Base-by-base conservation (phyloP, 2,113 vertebrate genomes). In the Grus americana region DNA sequence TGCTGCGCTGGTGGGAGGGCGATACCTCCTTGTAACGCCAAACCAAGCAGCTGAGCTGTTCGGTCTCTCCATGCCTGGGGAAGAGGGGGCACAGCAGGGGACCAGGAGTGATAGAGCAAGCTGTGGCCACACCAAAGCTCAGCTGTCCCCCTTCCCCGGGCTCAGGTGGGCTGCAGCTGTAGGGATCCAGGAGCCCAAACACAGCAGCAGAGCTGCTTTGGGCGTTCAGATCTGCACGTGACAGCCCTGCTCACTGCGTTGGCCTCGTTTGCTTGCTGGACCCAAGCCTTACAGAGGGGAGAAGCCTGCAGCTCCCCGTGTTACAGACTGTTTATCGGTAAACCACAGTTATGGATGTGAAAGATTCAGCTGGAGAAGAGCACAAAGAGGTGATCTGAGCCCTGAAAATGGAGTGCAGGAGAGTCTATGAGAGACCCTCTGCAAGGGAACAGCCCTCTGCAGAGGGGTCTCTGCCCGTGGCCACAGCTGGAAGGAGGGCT, bases 1-100 rank as follows among this genome's bases (percentile, higher is more conserved):
- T 47, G 54, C 49, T 4, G 0, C 22, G 63, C 59, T 21, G 21
- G 30, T 6, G 27, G 67, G 66, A 16, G n/a, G 9, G 49, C 2
- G 1, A 15, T 10, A n/a, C 42, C 61, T 24, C 30, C 66, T 19
- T 7, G 27, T 24, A 32, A 81, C 7, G 1, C 1, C 89, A 74
- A 72, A 38, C 27, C 14, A 11, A 17, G 36, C 74, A 66, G 84
- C 61, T 10, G 21, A 62, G 58, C 0, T 0, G 32, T 4, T 1
- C 54, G 32, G 38, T 4, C 49, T 11, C 2, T 1, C 75, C 7
- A 1, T 6, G 55, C 42, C 68, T 29, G 66, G 40, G 29, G 38
- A 46, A 65, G 4, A 79, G 19, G 7, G 38, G 30, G 11, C 57
- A 75, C 42, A 76, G 11, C 21, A 23, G 55, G n/a, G 54, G 26